Percentiles rank a stretch among this genome's conserved stretches.
Conservation (phyloP, 2,888 invertebrate genomes). For the Eupithecia vulgata region DNA sequence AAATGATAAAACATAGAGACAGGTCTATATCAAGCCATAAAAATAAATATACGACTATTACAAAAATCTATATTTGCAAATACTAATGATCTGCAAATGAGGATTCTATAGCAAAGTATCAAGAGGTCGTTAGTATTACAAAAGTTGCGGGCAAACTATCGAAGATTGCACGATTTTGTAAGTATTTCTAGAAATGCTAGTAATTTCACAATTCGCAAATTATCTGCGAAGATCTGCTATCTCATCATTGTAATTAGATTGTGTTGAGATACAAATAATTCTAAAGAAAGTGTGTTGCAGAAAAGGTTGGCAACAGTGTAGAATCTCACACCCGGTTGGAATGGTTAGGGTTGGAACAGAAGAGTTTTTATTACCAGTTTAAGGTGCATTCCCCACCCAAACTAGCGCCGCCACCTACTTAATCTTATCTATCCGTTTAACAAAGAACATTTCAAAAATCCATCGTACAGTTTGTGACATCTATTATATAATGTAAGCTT, state of each 20-base stretch:
- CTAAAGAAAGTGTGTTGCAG: neutral
- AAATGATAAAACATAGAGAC: no score
- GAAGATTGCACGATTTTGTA: constrained; percentile 37
- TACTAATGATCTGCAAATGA: constrained; percentile 19
- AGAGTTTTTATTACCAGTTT: neutral
- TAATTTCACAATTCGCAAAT: constrained; percentile 39
- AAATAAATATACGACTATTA: neutral
- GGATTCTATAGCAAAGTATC: constrained; percentile 21
- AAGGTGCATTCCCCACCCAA: no score
- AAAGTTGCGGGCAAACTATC: constrained; percentile 36
- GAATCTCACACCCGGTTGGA: neutral
- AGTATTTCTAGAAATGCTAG: constrained; percentile 35
- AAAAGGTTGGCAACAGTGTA: constrained; percentile 1
- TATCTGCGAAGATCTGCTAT: constrained; percentile 36
- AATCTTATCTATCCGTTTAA: no score
- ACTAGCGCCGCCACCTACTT: no score
- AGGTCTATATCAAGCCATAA: neutral
- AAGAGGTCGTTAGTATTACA: constrained; percentile 35
- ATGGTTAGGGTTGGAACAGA: neutral
- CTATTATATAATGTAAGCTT: no score
- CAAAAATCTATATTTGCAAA: neutral
- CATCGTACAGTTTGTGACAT: no score
- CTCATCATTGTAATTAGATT: constrained; percentile 39
- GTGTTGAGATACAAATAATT: constrained; percentile 32
- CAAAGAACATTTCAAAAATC: no score